Conservation (phyloP, 2,113 vertebrate species). For the Australoheros scitulus region DNA sequence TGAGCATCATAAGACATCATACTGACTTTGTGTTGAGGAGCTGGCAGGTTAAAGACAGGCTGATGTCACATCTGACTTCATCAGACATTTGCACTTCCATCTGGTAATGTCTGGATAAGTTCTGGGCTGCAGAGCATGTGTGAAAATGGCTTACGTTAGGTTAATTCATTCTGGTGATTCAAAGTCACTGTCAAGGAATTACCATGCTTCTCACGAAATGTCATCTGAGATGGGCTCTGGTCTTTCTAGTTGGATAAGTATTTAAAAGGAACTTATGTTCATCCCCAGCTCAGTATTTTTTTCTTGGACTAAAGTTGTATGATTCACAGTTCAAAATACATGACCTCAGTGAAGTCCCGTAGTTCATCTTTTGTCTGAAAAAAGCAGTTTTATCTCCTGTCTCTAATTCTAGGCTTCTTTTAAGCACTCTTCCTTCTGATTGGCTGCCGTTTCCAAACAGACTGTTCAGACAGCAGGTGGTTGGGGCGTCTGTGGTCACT, state of each 20-base stretch:
- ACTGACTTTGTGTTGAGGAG: not conserved
- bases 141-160: not conserved
- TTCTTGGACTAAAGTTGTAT: not conserved
- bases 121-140: not conserved
- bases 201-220: not conserved
- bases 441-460: not conserved
- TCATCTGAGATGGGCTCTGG: not conserved
- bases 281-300: not conserved
- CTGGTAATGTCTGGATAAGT: not conserved
- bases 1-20: not conserved
- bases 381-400: not conserved
- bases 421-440: not conserved
- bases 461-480: not conserved
- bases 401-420: not conserved
- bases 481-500: not conserved
- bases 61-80: not conserved
- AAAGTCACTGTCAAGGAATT: not conserved
- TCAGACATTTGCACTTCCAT: not conserved
- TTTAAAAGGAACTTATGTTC: not conserved
- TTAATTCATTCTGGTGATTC: constrained; percentile 6
- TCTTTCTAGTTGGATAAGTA: not conserved
- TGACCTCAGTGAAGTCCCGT: not conserved
- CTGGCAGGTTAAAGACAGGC: constrained; percentile 3
- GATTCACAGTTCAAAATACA: not conserved
- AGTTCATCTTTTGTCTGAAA: not conserved